These are phyloP conservation scores for Baryphthengus martii DNA, from an alignment of 2,113 vertebrate genomes.

Conservation along the genomic window DNA sequence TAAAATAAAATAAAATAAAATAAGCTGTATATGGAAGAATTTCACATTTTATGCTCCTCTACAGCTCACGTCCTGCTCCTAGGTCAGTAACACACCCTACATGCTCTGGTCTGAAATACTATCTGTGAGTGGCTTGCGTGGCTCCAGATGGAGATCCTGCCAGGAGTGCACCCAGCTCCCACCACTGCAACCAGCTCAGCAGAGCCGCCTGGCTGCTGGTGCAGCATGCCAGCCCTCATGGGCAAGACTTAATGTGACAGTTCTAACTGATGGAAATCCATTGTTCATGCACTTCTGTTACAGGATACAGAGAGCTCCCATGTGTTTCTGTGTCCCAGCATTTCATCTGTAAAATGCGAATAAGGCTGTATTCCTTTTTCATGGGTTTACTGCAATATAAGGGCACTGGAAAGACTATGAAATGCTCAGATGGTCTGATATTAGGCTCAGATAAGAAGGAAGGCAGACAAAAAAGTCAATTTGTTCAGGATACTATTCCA, in stretches of 20 bases:
- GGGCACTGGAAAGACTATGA: background rate
- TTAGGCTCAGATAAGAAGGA: background rate
- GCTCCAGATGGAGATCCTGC: background rate
- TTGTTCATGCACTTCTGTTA: background rate
- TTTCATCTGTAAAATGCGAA: background rate
- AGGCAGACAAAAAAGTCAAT: background rate
- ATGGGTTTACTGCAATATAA: background rate
- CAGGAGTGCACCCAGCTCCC: no score
- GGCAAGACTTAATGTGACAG: background rate
- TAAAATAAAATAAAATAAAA: no score
- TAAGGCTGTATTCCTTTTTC: background rate
- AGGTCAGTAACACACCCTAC: rapidly evolving
- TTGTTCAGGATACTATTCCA: background rate
- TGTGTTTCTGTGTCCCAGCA: rapidly evolving
- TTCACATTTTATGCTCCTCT: background rate
- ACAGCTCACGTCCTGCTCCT: background rate
- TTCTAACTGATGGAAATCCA: background rate
- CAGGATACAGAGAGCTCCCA: background rate
- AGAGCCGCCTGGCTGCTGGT: background rate
- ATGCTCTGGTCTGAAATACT: rapidly evolving
- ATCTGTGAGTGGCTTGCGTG: background rate
- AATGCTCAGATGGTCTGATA: background rate
- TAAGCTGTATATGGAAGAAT: background rate
- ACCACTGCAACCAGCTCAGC: background rate
- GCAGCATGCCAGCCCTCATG: rapidly evolving